phyloP scores from a whole-genome alignment of 2,888 invertebrate species.

The Sympetrum striolatum region DNA sequence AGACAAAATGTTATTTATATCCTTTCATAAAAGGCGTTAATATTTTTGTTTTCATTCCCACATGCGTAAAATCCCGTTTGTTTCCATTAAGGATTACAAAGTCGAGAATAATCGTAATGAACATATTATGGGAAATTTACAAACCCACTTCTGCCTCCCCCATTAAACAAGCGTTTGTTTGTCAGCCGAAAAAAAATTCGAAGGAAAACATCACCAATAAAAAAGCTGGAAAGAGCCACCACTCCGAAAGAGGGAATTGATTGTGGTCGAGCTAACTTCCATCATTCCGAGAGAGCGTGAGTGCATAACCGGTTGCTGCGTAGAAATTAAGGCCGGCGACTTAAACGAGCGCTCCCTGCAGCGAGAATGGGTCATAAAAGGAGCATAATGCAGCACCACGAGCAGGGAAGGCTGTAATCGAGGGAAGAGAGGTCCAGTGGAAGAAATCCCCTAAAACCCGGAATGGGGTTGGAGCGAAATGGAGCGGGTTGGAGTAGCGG shows the following conservation, averaged over 20 bases:
- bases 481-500: neutral
- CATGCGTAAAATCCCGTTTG: too few relatives aligned
- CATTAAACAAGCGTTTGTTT: too few relatives aligned
- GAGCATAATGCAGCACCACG: neutral
- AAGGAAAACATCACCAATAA: too few relatives aligned
- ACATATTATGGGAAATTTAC: too few relatives aligned
- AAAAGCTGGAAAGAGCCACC: neutral
- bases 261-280: neutral
- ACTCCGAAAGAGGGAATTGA: neutral
- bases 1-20: too few relatives aligned
- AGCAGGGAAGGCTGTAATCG: neutral
- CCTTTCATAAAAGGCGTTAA: too few relatives aligned
- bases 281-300: neutral
- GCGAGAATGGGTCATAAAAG: neutral
- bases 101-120: too few relatives aligned
- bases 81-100: too few relatives aligned
- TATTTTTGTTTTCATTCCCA: too few relatives aligned
- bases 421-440: neutral
- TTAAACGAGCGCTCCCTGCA: neutral
- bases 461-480: neutral
- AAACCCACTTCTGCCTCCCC: too few relatives aligned
- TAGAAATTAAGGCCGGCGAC: neutral
- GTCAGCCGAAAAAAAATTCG: too few relatives aligned
- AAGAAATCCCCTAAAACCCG: neutral
- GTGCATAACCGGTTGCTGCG: neutral